These are phyloP conservation scores for Scytalopus superciliaris DNA, from an alignment of 2,113 vertebrate genomes.

Conservation along the genomic window DNA sequence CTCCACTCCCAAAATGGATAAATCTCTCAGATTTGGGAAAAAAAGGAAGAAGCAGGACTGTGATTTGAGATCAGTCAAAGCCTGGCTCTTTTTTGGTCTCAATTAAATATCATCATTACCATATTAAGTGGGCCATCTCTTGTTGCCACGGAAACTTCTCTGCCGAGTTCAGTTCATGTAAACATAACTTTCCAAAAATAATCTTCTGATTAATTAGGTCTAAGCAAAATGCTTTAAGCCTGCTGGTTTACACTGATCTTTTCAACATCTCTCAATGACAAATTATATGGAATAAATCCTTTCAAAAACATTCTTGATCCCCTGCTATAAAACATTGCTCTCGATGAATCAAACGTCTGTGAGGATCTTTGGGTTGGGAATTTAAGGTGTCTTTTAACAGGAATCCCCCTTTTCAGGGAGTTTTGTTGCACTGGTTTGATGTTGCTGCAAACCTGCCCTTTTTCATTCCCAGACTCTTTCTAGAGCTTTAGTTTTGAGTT, in stretches of 20 bases:
- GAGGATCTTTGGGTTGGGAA: not conserved
- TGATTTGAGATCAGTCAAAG: conserved; percentile 17
- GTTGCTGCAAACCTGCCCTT: not conserved
- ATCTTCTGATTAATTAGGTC: conserved; percentile 54
- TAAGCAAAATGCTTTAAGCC: not conserved
- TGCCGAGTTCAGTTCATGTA: conserved; percentile 45
- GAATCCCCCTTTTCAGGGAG: not conserved
- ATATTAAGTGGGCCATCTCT: conserved; percentile 64
- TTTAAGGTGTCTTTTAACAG: not conserved
- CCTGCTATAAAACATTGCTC: not conserved
- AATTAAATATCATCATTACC: conserved; percentile 57
- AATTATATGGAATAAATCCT: not conserved
- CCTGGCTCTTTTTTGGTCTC: not conserved
- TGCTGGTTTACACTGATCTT: not conserved
- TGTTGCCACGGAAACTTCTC: conserved; percentile 63
- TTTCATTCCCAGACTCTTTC: not conserved
- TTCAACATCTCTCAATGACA: not conserved
- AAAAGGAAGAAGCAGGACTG: not conserved
- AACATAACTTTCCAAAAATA: conserved; percentile 66
- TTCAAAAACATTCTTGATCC: not conserved
- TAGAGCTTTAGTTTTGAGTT: not conserved
- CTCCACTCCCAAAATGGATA: not conserved
- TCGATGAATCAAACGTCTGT: not conserved
- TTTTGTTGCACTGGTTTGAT: not conserved
- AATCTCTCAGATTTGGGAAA: not conserved